Conservation (phyloP, 92 coral and sea anemone genomes). For the Heliopora coerulea region DNA sequence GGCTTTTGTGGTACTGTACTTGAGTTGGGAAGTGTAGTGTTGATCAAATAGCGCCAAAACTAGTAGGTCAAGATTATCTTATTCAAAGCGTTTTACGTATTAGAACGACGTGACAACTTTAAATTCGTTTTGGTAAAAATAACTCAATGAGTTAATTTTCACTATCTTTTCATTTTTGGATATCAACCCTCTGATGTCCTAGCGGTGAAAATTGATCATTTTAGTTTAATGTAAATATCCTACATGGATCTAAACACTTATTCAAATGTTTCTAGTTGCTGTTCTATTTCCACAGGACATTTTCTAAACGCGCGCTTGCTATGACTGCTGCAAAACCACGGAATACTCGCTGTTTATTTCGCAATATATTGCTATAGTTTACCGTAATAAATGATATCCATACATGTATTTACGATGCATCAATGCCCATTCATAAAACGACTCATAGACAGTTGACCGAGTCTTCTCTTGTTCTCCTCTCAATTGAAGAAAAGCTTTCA, state of each 20-base stretch:
- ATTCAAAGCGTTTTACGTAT: not conserved
- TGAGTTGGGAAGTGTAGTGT: too few species aligned
- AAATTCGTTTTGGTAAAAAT: too few species aligned
- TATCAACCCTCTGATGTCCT: too few species aligned
- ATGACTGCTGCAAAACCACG: not conserved
- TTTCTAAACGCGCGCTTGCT: not conserved
- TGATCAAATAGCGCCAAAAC: constrained; percentile 9
- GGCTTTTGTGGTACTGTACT: too few species aligned
- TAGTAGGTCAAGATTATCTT: not conserved
- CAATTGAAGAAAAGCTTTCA: not conserved
- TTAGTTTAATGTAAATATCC: not conserved
- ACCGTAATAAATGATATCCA: too few species aligned
- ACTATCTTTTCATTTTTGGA: too few species aligned
- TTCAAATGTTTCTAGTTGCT: not conserved
- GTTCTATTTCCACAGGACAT: not conserved
- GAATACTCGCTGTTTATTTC: not conserved
- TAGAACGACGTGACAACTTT: too few species aligned
- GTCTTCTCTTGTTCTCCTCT: not conserved
- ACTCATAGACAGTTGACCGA: too few species aligned
- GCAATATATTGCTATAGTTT: too few species aligned
- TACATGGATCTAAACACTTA: not conserved
- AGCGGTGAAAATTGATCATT: not conserved
- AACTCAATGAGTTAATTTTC: too few species aligned
- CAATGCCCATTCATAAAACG: too few species aligned
- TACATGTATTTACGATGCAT: too few species aligned